phyloP scores from a whole-genome alignment of 1,140 invertebrate species.

The Philopotamus ludificatus region DNA sequence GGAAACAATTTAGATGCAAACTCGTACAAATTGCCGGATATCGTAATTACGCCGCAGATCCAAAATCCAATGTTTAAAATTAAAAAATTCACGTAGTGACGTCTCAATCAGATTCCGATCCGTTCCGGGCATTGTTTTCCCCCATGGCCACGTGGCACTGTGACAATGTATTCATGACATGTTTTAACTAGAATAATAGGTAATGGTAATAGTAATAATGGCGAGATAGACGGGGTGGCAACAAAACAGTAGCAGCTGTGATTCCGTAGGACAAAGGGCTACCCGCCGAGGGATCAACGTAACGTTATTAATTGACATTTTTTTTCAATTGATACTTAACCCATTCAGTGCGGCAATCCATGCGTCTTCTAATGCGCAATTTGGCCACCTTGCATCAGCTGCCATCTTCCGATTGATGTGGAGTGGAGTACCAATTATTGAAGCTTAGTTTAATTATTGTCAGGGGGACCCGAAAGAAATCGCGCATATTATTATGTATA shows the following conservation, averaged over 20 bases:
- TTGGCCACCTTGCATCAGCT: not conserved
- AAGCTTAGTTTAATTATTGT: too few relatives aligned
- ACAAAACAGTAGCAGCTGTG: conserved; percentile 24
- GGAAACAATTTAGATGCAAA: conserved; percentile 18
- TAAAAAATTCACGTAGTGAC: too few relatives aligned
- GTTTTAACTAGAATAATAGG: conserved; percentile 1
- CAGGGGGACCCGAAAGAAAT: too few relatives aligned
- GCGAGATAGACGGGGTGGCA: not conserved
- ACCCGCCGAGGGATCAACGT: conserved; percentile 14
- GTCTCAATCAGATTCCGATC: too few relatives aligned
- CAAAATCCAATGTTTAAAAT: too few relatives aligned
- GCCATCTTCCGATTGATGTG: too few relatives aligned
- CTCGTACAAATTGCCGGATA: not conserved
- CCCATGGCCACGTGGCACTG: not conserved
- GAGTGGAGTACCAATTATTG: too few relatives aligned
- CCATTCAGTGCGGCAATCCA: conserved; percentile 24
- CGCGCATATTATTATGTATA: too few relatives aligned
- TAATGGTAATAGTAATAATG: not conserved
- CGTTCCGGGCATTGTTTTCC: not conserved
- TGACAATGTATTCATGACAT: conserved; percentile 4
- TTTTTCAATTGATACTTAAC: conserved; percentile 35
- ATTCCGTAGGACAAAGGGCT: conserved; percentile 4
- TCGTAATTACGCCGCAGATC: too few relatives aligned
- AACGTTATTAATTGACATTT: conserved; percentile 40
- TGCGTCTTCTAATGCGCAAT: conserved; percentile 26